Conservation (phyloP, 2,113 vertebrate species). For the Forbesichthys agassizii region DNA sequence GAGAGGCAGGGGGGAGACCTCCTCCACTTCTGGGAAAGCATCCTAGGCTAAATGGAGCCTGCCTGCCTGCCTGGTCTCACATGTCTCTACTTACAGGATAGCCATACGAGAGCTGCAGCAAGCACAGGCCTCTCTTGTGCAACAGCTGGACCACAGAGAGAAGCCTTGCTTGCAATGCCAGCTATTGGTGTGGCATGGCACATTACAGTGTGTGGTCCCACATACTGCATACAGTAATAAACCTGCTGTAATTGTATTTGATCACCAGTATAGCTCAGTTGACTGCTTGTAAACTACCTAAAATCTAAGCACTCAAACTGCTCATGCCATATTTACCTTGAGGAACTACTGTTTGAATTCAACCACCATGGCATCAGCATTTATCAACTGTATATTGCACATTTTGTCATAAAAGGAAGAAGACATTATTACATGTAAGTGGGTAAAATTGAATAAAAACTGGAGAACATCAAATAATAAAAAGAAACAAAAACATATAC, state of each 20-base stretch:
- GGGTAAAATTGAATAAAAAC: too few relatives aligned
- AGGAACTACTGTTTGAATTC: too few relatives aligned
- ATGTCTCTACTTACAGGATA: constrained; percentile 70
- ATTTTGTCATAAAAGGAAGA: too few relatives aligned
- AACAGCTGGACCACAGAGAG: constrained; percentile 51
- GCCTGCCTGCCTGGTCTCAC: constrained; percentile 61
- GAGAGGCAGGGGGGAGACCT: constrained; percentile 56
- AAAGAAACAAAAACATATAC: too few relatives aligned
- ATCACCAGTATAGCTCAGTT: constrained; percentile 3
- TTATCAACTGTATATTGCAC: too few relatives aligned
- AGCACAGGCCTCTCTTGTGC: constrained; percentile 35
- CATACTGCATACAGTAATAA: too few relatives aligned
- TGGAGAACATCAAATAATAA: too few relatives aligned
- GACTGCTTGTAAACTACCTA: background rate
- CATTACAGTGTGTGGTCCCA: background rate
- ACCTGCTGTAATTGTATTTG: background rate
- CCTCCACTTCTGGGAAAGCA: constrained; percentile 67
- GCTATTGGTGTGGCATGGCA: constrained; percentile 12
- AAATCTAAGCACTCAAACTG: background rate
- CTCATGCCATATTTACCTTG: background rate
- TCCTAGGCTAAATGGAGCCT: constrained; percentile 68
- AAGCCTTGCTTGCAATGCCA: constrained; percentile 22
- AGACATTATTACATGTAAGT: too few relatives aligned
- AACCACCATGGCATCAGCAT: too few relatives aligned
- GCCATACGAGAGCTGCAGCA: constrained; percentile 39